Evolutionary conservation across 2,888 invertebrate genomes (phyloP).

Genomic region (Epiperipatus broadwayi): DNA sequence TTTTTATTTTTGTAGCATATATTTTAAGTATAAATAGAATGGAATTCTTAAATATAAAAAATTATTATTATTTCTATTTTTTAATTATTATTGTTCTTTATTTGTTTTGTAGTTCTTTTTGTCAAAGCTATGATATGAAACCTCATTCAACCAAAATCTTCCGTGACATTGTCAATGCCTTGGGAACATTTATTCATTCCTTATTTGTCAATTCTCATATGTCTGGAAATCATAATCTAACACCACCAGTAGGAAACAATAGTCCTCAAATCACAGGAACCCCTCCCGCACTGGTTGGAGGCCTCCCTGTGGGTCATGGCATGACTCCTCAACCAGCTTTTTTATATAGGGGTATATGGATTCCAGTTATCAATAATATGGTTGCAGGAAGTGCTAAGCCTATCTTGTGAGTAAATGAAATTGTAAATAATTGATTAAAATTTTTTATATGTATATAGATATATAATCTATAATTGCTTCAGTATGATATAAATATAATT

Average conservation of each 20-base stretch:
- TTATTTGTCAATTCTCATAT: constrained; percentile 33
- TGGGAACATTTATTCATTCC: constrained; percentile 83
- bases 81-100: constrained; percentile 12
- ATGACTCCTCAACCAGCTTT: constrained; percentile 75
- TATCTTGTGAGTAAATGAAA: constrained; percentile 60
- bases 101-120: constrained; percentile 44
- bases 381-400: constrained; percentile 68
- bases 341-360: constrained; percentile 74
- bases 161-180: constrained; percentile 79
- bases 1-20: no score
- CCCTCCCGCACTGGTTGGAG: constrained; percentile 43
- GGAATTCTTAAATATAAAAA: no score
- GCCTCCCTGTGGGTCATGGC: constrained; percentile 50
- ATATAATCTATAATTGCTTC: no score
- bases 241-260: constrained; percentile 29
- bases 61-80: no score
- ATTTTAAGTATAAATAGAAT: no score
- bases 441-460: no score
- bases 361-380: constrained; percentile 66
- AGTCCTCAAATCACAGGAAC: no score
- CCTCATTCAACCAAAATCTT: constrained; percentile 43
- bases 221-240: no score
- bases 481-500: no score
- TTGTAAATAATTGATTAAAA: no score
- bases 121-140: constrained; percentile 84